Conservation (phyloP, 2,113 vertebrate species). For the Excalfactoria chinensis region DNA sequence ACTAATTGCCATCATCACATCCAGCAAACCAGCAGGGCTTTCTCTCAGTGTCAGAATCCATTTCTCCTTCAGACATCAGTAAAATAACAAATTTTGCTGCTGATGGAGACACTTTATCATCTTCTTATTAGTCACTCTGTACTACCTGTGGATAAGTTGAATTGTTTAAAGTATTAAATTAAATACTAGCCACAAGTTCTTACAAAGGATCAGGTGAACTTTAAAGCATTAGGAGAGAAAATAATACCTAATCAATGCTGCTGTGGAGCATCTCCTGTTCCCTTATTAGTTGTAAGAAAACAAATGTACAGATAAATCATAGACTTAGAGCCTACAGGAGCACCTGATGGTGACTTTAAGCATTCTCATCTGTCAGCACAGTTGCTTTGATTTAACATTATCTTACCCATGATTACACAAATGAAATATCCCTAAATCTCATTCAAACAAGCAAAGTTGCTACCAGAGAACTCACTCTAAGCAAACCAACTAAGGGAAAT, state of each 20-base stretch:
- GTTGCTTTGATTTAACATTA: conserved; percentile 21
- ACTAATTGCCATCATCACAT: conserved; percentile 41
- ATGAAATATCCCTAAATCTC: conserved; percentile 38
- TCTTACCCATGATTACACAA: conserved; percentile 52
- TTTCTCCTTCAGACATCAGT: background rate
- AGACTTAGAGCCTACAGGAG: conserved; percentile 19
- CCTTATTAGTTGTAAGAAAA: conserved; percentile 20
- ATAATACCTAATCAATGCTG: conserved; percentile 10
- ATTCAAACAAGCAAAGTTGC: background rate
- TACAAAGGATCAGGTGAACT: background rate
- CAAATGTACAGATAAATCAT: conserved; percentile 6
- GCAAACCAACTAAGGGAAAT: conserved; percentile 20
- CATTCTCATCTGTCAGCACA: conserved; percentile 33
- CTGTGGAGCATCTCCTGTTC: background rate
- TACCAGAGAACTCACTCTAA: background rate
- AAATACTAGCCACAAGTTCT: conserved; percentile 27
- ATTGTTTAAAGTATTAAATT: conserved; percentile 45
- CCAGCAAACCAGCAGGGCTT: background rate
- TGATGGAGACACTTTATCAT: conserved; percentile 10
- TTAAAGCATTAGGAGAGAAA: conserved; percentile 14
- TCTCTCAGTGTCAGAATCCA: conserved; percentile 8
- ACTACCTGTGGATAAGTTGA: background rate
- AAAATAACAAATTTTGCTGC: background rate
- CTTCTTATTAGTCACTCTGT: conserved; percentile 1
- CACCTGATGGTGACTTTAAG: background rate